A percentile compares a stretch with the other conserved stretches of the same genome.
Evolutionary conservation across 2,113 vertebrate genomes (phyloP).

Genomic region (Sakesphorus luctuosus): DNA sequence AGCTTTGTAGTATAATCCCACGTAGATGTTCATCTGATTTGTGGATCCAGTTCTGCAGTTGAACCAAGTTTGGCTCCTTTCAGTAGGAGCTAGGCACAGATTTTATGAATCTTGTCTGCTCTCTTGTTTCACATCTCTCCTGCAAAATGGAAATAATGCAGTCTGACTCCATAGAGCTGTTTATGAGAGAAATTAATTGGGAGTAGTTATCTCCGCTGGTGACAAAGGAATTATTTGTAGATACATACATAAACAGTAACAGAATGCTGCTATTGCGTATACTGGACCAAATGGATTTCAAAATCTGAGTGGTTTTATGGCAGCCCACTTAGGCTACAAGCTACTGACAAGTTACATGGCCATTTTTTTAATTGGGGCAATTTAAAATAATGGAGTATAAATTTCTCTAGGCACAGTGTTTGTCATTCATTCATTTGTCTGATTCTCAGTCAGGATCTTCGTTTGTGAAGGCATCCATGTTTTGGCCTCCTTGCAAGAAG

Average conservation of each 20-base stretch:
- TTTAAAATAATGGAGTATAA: not conserved
- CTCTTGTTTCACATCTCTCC: not conserved
- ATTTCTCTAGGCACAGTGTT: not conserved
- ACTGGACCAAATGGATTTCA: not conserved
- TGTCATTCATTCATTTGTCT: not conserved
- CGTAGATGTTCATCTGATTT: not conserved
- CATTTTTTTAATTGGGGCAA: not conserved
- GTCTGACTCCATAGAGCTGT: not conserved
- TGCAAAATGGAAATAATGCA: not conserved
- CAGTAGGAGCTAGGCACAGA: not conserved
- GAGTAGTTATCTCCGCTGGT: not conserved
- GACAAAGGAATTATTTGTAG: conserved; percentile 23
- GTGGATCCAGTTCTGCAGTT: not conserved
- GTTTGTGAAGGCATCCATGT: accelerated
- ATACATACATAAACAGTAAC: not conserved
- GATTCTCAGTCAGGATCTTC: not conserved
- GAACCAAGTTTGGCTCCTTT: not conserved
- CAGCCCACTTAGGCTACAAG: not conserved
- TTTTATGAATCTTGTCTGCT: not conserved
- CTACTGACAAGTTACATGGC: not conserved
- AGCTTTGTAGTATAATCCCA: not conserved
- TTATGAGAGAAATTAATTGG: not conserved
- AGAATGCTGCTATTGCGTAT: not conserved
- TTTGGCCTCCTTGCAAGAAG: not conserved
- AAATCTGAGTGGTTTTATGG: not conserved